A percentile compares a stretch with the other conserved stretches of the same genome.
Evolutionary conservation across 2,888 invertebrate genomes (phyloP).

Genomic region (Caenorhabditis sp.): DNA sequence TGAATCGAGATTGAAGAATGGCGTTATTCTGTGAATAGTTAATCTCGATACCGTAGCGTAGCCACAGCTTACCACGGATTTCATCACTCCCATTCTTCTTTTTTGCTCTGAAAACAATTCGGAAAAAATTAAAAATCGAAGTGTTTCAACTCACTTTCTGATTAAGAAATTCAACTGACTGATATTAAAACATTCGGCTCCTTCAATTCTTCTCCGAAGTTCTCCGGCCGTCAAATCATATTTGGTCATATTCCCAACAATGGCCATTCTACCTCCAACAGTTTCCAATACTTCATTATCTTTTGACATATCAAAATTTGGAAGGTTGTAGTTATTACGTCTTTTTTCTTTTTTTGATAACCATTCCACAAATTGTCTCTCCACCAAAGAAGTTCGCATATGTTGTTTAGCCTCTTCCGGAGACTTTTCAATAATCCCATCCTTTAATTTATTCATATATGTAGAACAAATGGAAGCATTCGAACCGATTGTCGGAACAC

Average conservation of each 20-base stretch:
- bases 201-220: conserved; percentile 8
- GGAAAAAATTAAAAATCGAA: neutral
- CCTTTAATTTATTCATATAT: neutral
- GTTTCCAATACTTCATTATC: conserved; percentile 4
- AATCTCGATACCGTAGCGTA: neutral
- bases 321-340: neutral
- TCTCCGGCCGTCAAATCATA: conserved; percentile 12
- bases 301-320: no score
- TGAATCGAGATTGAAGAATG: neutral
- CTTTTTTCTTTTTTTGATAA: neutral
- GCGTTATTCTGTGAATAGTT: neutral
- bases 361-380: neutral
- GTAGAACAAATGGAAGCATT: no score
- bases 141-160: conserved; percentile 15
- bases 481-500: no score
- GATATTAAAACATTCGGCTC: conserved; percentile 17
- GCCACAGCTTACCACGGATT: neutral
- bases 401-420: no score
- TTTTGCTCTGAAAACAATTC: conserved; percentile 10
- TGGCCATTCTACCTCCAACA: conserved; percentile 7
- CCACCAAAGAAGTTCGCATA: no score
- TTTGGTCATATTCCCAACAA: conserved; percentile 9
- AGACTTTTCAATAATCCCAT: neutral
- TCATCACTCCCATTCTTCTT: neutral
- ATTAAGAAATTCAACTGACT: conserved; percentile 9